Base-by-base conservation (phyloP, 2,113 vertebrate species). In the Grallaria varia region DNA sequence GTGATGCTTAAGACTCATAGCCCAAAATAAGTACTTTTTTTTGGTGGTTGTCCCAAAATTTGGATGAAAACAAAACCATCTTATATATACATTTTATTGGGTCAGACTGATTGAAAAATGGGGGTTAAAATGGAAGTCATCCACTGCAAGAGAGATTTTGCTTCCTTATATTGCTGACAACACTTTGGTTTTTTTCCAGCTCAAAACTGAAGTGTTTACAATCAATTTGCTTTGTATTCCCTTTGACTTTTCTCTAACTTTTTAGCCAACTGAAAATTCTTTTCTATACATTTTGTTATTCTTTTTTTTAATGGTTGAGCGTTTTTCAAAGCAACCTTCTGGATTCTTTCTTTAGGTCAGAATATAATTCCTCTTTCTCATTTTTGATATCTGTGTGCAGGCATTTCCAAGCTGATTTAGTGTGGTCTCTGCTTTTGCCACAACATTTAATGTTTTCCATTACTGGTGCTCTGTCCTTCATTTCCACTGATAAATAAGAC, bases 1-100 rank as follows among this genome's bases (percentile, higher is more conserved):
- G 6, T 23, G 31, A 67, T 45, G n/a, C 84, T 90, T 85, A 72
- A 82, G 33, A 77, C 84, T 90, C 76, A 82, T 9, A 92, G 42
- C 15, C 59, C 42, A 93, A 79, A 95, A 71, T 39, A 94, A 88
- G 55, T 59, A 68, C 37, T 47, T 66, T 94, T 91, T 96, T 90
- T 91, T 91, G 91, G 37, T 56, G 24, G 22, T 27, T 93, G 68
- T 84, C 87, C 62, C 42, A 56, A 83, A 94, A 40, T 58, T 73
- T 55, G 37, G 4, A 52, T 77, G 58, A 64, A 94, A 96, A 73
- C 22, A 93, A 79, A 87, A 30, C 42, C 35, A 40, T 37, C 33
- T 21, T 27, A 71, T 40, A 14, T 52, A 13, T 52, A 37, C 25
- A 52, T 64, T 60, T 91, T 66, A 55, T 47, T 11, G 24, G 2